Conservation (phyloP, 2,888 invertebrate genomes). For the Stomorhina lunata region DNA sequence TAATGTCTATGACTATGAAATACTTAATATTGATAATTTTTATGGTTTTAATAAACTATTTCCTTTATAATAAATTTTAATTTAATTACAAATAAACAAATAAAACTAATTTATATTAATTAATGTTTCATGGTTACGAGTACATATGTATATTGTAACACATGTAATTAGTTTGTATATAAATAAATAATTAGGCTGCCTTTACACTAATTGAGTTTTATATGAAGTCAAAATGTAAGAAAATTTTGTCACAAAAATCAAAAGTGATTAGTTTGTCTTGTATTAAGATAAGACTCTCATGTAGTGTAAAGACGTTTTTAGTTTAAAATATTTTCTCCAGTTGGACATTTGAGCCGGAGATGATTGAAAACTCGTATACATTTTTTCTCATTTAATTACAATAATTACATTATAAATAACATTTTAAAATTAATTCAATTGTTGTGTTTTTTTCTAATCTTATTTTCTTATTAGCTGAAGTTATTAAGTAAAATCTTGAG, state of each 20-base stretch:
- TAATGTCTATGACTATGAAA: constrained; percentile 13
- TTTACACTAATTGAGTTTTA: no score
- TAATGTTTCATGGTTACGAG: no score
- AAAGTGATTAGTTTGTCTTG: no score
- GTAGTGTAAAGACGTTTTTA: no score
- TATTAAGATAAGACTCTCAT: no score
- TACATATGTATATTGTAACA: no score
- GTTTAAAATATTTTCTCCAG: not conserved
- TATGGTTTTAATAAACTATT: constrained; percentile 1
- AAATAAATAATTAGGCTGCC: constrained; percentile 26
- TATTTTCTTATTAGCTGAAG: no score
- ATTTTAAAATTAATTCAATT: constrained; percentile 14
- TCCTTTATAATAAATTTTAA: not conserved
- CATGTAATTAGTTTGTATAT: not conserved
- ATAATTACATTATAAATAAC: not conserved
- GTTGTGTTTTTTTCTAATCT: not conserved
- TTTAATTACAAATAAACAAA: constrained; percentile 7
- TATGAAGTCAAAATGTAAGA: no score
- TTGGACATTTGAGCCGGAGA: not conserved
- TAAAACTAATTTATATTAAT: not conserved
- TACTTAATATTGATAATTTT: not conserved
- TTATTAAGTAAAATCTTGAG: not conserved
- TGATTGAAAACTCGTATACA: constrained; percentile 32
- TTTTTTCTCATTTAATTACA: constrained; percentile 20
- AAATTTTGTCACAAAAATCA: no score